Conservation (phyloP, 2,888 invertebrate genomes). For the Andrena minutula region DNA sequence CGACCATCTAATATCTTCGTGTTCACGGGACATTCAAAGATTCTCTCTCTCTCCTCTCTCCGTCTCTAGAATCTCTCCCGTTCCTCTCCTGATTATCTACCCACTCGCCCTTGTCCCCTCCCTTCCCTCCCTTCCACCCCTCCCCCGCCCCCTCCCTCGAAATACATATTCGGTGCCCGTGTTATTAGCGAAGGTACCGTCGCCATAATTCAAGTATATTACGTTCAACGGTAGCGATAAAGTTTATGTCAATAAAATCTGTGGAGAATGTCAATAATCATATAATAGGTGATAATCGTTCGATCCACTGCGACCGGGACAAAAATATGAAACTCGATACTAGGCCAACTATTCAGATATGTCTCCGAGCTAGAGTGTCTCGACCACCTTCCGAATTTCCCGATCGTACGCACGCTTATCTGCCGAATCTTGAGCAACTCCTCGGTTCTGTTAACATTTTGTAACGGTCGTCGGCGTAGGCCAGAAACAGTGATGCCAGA, state of each 20-base stretch:
- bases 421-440: conserved; percentile 26
- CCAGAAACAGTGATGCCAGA: background rate
- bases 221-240: conserved; percentile 82
- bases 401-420: background rate
- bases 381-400: conserved; percentile 38
- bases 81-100: background rate
- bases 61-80: background rate
- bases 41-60: conserved; percentile 1
- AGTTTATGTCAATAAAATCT: conserved; percentile 83
- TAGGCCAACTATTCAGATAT: conserved; percentile 83
- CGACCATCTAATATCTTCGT: conserved; percentile 46
- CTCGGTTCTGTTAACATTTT: background rate
- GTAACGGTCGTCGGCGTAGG: background rate
- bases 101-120: background rate
- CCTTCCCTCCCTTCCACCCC: background rate
- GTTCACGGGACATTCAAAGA: conserved; percentile 28
- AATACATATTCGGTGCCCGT: conserved; percentile 52
- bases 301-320: conserved; percentile 73
- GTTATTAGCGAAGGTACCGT: conserved; percentile 68
- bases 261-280: conserved; percentile 81
- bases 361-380: conserved; percentile 66
- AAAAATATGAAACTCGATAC: conserved; percentile 80
- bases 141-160: conserved; percentile 22
- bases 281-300: conserved; percentile 77
- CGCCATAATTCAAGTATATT: conserved; percentile 75